phyloP scores from a whole-genome alignment of 2,797 vertebrate species.

The Picus viridis region DNA sequence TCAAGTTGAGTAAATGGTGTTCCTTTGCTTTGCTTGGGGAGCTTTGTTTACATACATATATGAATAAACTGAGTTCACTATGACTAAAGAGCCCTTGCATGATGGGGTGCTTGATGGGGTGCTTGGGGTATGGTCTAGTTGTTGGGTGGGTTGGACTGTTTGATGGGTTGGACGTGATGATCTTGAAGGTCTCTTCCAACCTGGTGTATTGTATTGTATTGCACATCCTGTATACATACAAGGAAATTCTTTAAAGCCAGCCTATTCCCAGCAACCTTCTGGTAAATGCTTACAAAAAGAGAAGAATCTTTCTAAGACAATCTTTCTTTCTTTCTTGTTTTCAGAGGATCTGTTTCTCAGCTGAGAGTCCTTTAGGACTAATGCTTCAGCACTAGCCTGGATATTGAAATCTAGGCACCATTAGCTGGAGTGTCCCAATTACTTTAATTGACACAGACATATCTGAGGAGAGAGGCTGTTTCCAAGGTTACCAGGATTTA shows the following conservation, averaged over 20 bases:
- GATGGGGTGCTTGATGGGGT: too few relatives aligned
- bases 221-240: not conserved
- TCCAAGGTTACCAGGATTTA: slow-evolving; percentile 53
- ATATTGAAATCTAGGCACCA: slow-evolving; percentile 34
- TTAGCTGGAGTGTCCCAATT: slow-evolving; percentile 65
- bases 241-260: not conserved
- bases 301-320: not conserved
- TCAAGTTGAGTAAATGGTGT: not conserved
- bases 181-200: too few relatives aligned
- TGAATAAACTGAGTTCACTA: not conserved
- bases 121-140: too few relatives aligned
- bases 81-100: not conserved
- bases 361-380: slow-evolving; percentile 7
- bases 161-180: too few relatives aligned
- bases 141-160: too few relatives aligned
- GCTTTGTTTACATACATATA: not conserved
- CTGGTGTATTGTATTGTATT: too few relatives aligned
- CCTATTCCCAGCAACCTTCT: not conserved
- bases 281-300: not conserved
- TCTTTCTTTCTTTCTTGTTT: not conserved
- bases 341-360: not conserved
- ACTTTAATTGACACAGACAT: slow-evolving; percentile 55
- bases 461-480: slow-evolving; percentile 51
- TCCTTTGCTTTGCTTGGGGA: not conserved
- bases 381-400: not conserved